Conservation (phyloP, 2,888 invertebrate species). For the Lacanobia wlatinum region DNA sequence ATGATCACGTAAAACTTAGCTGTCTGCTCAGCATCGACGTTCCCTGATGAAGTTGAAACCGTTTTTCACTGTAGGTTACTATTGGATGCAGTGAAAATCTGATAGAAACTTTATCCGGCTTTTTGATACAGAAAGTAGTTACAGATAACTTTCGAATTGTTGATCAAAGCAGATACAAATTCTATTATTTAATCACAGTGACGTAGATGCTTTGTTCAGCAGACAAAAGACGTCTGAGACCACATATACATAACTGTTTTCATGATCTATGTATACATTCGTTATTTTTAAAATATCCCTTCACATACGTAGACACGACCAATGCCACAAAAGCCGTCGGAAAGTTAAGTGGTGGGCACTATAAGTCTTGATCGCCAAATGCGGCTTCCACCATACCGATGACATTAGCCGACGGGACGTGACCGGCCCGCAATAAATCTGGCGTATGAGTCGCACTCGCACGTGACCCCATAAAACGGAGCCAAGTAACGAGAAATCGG, state of each 20-base stretch:
- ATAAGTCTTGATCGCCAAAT: slow-evolving; percentile 78
- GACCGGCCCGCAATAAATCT: slow-evolving; percentile 71
- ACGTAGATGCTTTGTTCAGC: background rate
- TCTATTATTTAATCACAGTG: background rate
- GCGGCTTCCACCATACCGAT: slow-evolving; percentile 65
- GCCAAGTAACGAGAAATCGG: slow-evolving; percentile 54
- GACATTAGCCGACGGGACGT: slow-evolving; percentile 73
- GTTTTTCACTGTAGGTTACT: no score
- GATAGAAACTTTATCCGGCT: background rate
- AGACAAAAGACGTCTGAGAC: background rate
- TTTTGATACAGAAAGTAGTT: background rate
- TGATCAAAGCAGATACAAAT: no score
- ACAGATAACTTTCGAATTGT: background rate
- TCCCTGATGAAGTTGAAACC: background rate
- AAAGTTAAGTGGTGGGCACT: slow-evolving; percentile 68
- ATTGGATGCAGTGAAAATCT: background rate
- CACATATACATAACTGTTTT: background rate
- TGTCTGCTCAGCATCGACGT: background rate
- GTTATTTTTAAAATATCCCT: background rate
- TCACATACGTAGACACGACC: background rate
- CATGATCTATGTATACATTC: background rate
- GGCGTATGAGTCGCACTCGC: slow-evolving; percentile 53
- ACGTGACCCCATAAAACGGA: slow-evolving; percentile 61
- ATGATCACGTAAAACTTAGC: background rate
- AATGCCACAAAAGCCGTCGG: slow-evolving; percentile 18